Evolutionary conservation across 1,140 invertebrate genomes (phyloP).

Genomic region (Neodiprion lecontei): DNA sequence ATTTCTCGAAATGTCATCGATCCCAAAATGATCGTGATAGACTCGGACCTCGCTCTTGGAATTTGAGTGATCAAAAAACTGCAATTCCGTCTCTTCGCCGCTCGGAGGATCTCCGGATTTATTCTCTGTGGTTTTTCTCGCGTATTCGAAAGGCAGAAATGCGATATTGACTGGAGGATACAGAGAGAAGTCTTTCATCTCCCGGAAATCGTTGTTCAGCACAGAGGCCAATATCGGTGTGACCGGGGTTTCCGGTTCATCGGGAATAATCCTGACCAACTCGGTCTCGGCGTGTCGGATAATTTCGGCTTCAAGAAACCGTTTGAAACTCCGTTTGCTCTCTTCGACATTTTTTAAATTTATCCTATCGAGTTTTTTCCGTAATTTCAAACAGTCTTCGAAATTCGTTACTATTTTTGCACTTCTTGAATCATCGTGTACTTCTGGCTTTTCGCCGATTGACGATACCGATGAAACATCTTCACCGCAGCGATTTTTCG

Average conservation of each 20-base stretch:
- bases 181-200: constrained; percentile 26
- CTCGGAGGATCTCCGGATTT: not conserved
- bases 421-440: not conserved
- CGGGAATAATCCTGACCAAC: constrained; percentile 23
- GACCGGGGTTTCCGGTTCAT: constrained; percentile 6
- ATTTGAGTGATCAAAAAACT: too few species aligned
- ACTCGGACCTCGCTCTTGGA: not conserved
- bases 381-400: constrained; percentile 22
- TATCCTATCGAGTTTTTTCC: constrained; percentile 24
- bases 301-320: constrained; percentile 40
- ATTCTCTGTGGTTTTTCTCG: not conserved
- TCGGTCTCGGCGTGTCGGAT: constrained; percentile 28
- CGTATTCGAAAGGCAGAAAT: not conserved
- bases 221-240: constrained; percentile 20
- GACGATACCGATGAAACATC: not conserved
- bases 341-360: constrained; percentile 34
- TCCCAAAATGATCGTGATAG: not conserved
- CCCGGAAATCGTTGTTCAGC: constrained; percentile 19
- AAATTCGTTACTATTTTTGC: constrained; percentile 23
- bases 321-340: constrained; percentile 32
- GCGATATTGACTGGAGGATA: constrained; percentile 14
- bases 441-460: too few species aligned
- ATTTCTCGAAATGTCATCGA: not conserved
- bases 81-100: not conserved
- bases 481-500: constrained; percentile 17